Conservation (phyloP, 2,113 vertebrate genomes). For the Chaenogobius annularis region DNA sequence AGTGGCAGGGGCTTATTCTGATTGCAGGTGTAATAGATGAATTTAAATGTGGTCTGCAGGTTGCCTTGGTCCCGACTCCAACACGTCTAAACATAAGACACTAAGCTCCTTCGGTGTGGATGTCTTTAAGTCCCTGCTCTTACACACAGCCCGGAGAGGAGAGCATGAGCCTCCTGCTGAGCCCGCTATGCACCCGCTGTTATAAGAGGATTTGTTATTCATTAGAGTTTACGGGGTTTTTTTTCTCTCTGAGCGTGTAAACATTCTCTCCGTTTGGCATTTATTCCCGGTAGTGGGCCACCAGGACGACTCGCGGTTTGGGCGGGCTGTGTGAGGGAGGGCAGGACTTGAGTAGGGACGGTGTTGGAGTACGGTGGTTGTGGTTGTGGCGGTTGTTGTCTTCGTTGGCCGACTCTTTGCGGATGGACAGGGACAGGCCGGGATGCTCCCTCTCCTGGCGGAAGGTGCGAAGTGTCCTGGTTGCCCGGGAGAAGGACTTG, state of each 20-base stretch:
- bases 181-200: slow-evolving; percentile 4
- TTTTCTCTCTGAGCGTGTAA: not conserved
- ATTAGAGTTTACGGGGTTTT: slow-evolving; percentile 13
- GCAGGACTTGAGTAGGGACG: not conserved
- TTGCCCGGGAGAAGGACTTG: slow-evolving; percentile 64
- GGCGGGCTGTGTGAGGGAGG: not conserved
- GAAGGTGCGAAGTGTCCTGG: slow-evolving; percentile 47
- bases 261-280: not conserved
- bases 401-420: slow-evolving; percentile 2
- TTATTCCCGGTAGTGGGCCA: slow-evolving; percentile 68
- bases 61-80: not conserved
- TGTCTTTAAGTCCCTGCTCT: slow-evolving; percentile 18
- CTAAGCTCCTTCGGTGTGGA: slow-evolving; percentile 1
- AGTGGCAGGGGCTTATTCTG: not conserved
- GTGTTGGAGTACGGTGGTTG: not conserved
- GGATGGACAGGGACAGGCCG: slow-evolving; percentile 20
- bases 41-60: not conserved
- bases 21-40: not conserved
- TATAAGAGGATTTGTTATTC: slow-evolving; percentile 31
- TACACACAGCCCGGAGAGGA: not conserved
- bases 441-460: slow-evolving; percentile 40
- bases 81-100: slow-evolving; percentile 11
- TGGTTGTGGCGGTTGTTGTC: not conserved
- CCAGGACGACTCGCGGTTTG: slow-evolving; percentile 62
- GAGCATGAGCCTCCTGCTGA: slow-evolving; percentile 16